Conservation (phyloP, 2,888 invertebrate genomes). For the Andrena flavipes region DNA sequence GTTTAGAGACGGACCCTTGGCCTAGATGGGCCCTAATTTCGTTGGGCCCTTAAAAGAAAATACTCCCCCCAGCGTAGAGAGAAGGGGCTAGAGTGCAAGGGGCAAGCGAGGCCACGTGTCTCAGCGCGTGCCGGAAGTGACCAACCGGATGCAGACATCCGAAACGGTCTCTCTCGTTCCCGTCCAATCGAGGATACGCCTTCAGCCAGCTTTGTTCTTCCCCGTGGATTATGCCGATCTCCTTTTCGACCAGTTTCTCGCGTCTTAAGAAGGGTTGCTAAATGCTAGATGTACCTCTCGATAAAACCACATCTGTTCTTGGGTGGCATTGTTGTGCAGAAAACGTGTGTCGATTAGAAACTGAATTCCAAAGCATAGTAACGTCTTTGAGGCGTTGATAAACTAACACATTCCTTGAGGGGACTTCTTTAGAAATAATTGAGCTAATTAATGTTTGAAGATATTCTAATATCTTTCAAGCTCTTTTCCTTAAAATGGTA, state of each 20-base stretch:
- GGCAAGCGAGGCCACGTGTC: slow-evolving; percentile 81
- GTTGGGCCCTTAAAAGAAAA: slow-evolving; percentile 67
- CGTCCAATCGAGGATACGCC: slow-evolving; percentile 62
- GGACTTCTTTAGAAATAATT: not conserved
- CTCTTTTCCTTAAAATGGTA: not conserved
- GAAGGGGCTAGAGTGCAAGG: slow-evolving; percentile 65
- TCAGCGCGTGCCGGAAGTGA: slow-evolving; percentile 84
- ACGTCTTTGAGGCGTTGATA: not conserved
- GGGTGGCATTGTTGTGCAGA: slow-evolving; percentile 46
- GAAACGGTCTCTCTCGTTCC: slow-evolving; percentile 76
- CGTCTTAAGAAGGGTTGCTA: slow-evolving; percentile 63
- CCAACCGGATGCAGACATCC: slow-evolving; percentile 84
- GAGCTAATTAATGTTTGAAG: not conserved
- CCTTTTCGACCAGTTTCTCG: slow-evolving; percentile 54
- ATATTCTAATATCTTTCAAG: no score
- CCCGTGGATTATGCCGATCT: slow-evolving; percentile 74
- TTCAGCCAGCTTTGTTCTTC: slow-evolving; percentile 75
- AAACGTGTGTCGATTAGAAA: not conserved
- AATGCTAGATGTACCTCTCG: slow-evolving; percentile 60
- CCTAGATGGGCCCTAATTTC: slow-evolving; percentile 69
- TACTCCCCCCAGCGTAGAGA: slow-evolving; percentile 51
- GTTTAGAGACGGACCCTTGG: slow-evolving; percentile 67
- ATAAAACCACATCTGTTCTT: slow-evolving; percentile 66
- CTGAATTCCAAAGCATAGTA: not conserved
- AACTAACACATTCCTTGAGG: not conserved